Conservation (phyloP, 2,797 vertebrate species). For the Denticeps clupeoides region DNA sequence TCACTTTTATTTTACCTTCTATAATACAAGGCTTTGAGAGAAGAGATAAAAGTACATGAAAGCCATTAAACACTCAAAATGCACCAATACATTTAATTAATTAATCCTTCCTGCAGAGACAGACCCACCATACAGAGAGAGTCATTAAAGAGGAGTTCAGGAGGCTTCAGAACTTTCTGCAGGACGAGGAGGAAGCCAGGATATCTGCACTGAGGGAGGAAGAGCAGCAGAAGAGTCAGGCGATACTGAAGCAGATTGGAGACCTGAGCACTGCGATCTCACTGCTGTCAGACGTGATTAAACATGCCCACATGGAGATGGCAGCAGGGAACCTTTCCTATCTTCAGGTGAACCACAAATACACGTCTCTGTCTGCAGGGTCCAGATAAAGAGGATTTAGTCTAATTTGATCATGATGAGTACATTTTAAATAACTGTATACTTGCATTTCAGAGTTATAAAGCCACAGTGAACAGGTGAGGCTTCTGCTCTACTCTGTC, state of each 20-base stretch:
- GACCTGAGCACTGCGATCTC: no score
- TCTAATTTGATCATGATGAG: not conserved
- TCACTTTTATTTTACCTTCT: no score
- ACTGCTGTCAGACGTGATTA: conserved; percentile 8
- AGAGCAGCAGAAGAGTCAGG: conserved; percentile 9
- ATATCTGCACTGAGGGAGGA: not conserved
- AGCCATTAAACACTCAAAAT: no score
- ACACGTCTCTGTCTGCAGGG: not conserved
- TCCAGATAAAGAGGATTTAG: not conserved
- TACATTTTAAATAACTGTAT: not conserved
- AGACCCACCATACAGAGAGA: not conserved
- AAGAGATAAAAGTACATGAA: no score
- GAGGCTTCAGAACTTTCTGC: no score
- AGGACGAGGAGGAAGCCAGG: no score
- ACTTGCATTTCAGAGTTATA: not conserved
- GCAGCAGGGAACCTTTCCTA: conserved; percentile 11
- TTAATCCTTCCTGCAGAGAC: not conserved
- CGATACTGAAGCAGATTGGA: no score
- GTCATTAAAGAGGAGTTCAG: no score
- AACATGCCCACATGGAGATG: conserved; percentile 12
- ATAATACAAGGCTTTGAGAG: no score
- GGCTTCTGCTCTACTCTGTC: not conserved
- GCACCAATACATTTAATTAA: not conserved
- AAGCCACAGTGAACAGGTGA: conserved; percentile 6
- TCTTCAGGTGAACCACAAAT: conserved; percentile 13